Conservation (phyloP, 2,797 vertebrate species). For the Paedocypris micromegethes region DNA sequence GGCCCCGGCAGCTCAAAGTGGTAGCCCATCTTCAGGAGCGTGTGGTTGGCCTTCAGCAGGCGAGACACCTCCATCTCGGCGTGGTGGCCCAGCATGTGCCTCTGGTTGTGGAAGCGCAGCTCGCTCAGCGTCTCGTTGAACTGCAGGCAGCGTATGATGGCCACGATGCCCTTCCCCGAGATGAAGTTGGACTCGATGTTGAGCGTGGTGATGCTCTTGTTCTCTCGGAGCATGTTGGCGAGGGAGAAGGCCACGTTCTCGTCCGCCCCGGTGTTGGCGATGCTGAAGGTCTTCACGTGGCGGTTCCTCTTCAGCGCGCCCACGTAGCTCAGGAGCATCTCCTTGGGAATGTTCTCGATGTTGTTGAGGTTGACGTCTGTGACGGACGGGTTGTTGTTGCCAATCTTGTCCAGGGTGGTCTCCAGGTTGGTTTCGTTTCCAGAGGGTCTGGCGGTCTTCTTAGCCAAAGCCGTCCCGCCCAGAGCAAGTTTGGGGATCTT, state of each 20-base stretch:
- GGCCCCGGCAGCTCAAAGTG: constrained; percentile 94
- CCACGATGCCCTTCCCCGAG: constrained; percentile 88
- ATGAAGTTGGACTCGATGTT: constrained; percentile 95
- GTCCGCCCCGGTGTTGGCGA: constrained; percentile 91
- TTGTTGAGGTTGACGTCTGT: constrained; percentile 97
- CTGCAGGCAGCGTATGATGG: constrained; percentile 92
- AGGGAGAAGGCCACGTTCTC: constrained; percentile 82
- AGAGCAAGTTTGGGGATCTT: constrained; percentile 82
- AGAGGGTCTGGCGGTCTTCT: constrained; percentile 90
- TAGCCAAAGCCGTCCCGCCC: constrained; percentile 75
- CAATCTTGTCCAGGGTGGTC: constrained; percentile 79
- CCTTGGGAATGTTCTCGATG: constrained; percentile 95
- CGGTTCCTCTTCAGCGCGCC: constrained; percentile 90
- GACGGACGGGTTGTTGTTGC: constrained; percentile 79
- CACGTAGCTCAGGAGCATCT: constrained; percentile 91
- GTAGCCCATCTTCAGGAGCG: constrained; percentile 94
- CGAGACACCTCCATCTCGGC: constrained; percentile 94
- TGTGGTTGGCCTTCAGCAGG: constrained; percentile 90
- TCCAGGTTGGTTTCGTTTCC: constrained; percentile 97
- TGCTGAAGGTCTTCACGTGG: constrained; percentile 83
- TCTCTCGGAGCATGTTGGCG: constrained; percentile 95
- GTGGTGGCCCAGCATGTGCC: constrained; percentile 94
- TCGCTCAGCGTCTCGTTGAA: constrained; percentile 93
- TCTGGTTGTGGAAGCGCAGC: constrained; percentile 96
- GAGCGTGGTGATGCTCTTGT: constrained; percentile 84